Percentiles rank a stretch among this genome's conserved stretches.
Conservation (phyloP, 2,113 vertebrate genomes). For the Calyptommatus sinebrachiatus region DNA sequence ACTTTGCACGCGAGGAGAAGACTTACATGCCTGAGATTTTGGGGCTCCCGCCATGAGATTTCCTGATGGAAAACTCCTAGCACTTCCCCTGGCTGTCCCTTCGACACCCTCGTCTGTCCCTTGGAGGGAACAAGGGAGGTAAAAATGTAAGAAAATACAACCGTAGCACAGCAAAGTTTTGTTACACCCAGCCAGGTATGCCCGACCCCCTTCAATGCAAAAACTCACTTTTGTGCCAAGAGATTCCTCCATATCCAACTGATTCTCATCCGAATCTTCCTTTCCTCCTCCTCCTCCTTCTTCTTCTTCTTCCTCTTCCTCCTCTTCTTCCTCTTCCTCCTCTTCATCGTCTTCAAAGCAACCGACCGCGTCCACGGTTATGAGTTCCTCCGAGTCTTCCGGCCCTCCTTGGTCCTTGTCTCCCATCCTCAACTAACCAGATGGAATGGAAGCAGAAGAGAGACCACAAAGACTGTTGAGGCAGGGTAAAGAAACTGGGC, state of each 20-base stretch:
- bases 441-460: background rate
- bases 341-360: constrained; percentile 81
- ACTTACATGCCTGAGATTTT: too few species aligned
- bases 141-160: too few species aligned
- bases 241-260: constrained; percentile 53
- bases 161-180: too few species aligned
- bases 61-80: too few species aligned
- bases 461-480: background rate
- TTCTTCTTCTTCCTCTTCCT: constrained; percentile 75
- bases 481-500: too few species aligned
- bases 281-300: constrained; percentile 69
- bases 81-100: too few species aligned
- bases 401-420: constrained; percentile 77
- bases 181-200: too few species aligned
- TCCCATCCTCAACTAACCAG: constrained; percentile 65
- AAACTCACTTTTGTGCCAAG: constrained; percentile 53
- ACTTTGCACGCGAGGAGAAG: too few species aligned
- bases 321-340: constrained; percentile 69
- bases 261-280: constrained; percentile 53
- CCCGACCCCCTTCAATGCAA: background rate
- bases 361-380: constrained; percentile 87
- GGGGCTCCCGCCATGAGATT: too few species aligned
- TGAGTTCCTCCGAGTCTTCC: constrained; percentile 80
- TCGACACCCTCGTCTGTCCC: too few species aligned
- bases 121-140: too few species aligned